phyloP scores from a whole-genome alignment of 2,888 invertebrate species.

The Hyppa rectilinea region DNA sequence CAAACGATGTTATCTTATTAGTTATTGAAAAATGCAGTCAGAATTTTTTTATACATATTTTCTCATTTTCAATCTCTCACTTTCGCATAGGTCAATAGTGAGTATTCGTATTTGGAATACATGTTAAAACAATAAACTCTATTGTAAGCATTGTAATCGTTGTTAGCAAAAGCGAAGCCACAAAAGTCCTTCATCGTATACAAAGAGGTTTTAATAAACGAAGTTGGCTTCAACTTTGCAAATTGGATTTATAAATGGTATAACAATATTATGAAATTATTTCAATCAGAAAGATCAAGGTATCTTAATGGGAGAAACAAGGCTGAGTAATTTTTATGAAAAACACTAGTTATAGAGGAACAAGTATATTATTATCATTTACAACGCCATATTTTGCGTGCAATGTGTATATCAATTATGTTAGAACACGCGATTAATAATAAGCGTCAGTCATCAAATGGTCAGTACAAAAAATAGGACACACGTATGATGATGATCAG shows the following conservation, averaged over 20 bases:
- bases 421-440: slow-evolving; percentile 64
- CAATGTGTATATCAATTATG: slow-evolving; percentile 43
- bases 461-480: slow-evolving; percentile 55
- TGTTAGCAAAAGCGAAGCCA: slow-evolving; percentile 32
- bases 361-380: slow-evolving; percentile 37
- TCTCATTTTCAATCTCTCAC: neutral
- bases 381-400: slow-evolving; percentile 57
- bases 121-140: slow-evolving; percentile 22
- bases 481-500: slow-evolving; percentile 37
- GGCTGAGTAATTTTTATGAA: slow-evolving; percentile 46
- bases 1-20: slow-evolving; percentile 9
- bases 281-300: slow-evolving; percentile 43
- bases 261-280: slow-evolving; percentile 25
- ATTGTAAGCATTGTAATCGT: slow-evolving; percentile 22
- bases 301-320: slow-evolving; percentile 24
- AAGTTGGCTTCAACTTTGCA: slow-evolving; percentile 36
- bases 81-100: slow-evolving; percentile 1
- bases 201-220: slow-evolving; percentile 40
- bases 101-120: neutral
- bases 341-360: slow-evolving; percentile 32
- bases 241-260: slow-evolving; percentile 46
- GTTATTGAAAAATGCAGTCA: neutral
- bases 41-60: neutral
- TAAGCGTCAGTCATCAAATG: slow-evolving; percentile 51
- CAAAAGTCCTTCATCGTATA: slow-evolving; percentile 28